Conservation (phyloP, 2,797 vertebrate species). For the Octomys mimax region DNA sequence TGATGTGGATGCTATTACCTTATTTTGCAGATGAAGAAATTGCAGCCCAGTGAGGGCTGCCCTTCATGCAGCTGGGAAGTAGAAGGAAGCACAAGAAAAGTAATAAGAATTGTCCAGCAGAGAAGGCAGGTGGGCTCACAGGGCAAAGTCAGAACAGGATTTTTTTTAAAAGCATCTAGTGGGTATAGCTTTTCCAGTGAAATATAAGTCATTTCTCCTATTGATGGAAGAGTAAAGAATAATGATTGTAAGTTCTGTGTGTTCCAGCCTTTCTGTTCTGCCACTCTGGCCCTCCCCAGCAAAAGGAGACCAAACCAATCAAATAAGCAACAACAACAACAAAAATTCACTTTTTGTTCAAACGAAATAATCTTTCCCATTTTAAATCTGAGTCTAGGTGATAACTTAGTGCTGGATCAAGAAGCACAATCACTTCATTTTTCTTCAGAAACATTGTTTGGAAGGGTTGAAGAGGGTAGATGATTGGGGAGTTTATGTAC, state of each 20-base stretch:
- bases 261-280: background rate
- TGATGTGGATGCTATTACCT: background rate
- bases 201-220: background rate
- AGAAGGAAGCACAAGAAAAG: background rate
- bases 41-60: background rate
- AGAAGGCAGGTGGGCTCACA: background rate
- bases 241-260: background rate
- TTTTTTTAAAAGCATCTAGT: background rate
- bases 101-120: background rate
- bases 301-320: background rate
- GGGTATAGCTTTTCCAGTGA: background rate
- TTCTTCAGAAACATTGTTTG: background rate
- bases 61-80: background rate
- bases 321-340: background rate
- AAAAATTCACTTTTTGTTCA: background rate
- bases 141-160: background rate
- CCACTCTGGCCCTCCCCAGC: background rate
- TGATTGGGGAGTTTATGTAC: background rate
- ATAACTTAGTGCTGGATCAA: background rate
- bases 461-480: background rate
- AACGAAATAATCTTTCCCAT: constrained; percentile 26
- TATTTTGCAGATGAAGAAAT: background rate
- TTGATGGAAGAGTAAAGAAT: background rate
- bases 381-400: constrained; percentile 32
- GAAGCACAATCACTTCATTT: constrained; percentile 39